These are phyloP conservation scores for Neuroscelio doddi DNA, from an alignment of 2,888 invertebrate genomes.

Conservation along the genomic window DNA sequence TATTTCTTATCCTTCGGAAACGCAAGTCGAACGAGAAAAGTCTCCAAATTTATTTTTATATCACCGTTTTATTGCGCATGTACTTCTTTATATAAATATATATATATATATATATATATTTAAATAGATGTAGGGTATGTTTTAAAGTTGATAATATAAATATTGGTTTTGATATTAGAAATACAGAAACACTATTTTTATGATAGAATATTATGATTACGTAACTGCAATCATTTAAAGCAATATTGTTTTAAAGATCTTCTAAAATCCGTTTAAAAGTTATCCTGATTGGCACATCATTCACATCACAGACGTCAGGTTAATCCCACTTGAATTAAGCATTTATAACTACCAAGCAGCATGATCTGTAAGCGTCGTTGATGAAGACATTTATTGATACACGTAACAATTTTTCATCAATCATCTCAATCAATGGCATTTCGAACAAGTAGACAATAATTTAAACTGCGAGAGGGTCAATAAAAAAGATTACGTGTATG, in stretches of 20 bases:
- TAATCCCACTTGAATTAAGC: slow-evolving; percentile 11
- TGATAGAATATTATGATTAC: neutral
- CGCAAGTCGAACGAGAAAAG: slow-evolving; percentile 5
- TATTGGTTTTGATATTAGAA: too few relatives aligned
- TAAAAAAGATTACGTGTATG: slow-evolving; percentile 24
- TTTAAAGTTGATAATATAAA: too few relatives aligned
- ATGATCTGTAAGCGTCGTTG: slow-evolving; percentile 6
- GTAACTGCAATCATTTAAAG: too few relatives aligned
- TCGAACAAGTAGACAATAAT: slow-evolving; percentile 18
- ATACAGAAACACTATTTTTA: too few relatives aligned
- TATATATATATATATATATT: too few relatives aligned
- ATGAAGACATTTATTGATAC: slow-evolving; percentile 31
- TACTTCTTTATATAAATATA: neutral
- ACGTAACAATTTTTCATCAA: slow-evolving; percentile 28
- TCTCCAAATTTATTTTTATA: slow-evolving; percentile 1
- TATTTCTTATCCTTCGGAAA: neutral
- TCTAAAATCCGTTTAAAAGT: neutral
- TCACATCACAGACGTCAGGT: neutral
- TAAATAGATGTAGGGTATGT: too few relatives aligned
- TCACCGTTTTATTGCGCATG: neutral
- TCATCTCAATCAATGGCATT: slow-evolving; percentile 33
- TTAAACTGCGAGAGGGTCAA: slow-evolving; percentile 19
- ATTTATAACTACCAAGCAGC: neutral
- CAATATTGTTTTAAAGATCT: too few relatives aligned
- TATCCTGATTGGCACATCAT: neutral